A percentile compares a stretch with the other conserved stretches of the same genome.
phyloP scores from a whole-genome alignment of 2,797 vertebrate genomes.

The Cuculus canorus region DNA sequence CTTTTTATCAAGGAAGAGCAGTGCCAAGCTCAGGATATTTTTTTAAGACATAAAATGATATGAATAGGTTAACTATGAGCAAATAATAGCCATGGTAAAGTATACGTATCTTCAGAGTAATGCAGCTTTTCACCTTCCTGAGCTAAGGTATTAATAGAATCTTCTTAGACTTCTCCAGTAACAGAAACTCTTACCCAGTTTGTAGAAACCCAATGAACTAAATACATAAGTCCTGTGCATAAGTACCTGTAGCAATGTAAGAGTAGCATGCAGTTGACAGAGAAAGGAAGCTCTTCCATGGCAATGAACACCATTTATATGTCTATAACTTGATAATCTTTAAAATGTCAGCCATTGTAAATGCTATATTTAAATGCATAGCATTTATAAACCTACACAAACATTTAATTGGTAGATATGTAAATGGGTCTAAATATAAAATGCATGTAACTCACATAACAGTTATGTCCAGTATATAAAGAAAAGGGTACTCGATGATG shows the following conservation, averaged over 20 bases:
- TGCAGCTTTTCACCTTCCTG: not conserved
- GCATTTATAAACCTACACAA: not conserved
- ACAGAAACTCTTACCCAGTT: not conserved
- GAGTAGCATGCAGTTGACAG: not conserved
- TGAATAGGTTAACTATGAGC: not conserved
- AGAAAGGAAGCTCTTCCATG: not conserved
- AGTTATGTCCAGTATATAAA: not conserved
- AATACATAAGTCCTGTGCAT: not conserved
- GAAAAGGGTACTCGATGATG: not conserved
- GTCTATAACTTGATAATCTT: not conserved
- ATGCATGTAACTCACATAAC: not conserved
- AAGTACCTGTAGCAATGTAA: not conserved
- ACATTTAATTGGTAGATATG: not conserved
- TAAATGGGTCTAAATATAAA: not conserved
- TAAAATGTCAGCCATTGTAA: not conserved
- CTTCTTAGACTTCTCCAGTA: not conserved
- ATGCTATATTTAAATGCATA: not conserved
- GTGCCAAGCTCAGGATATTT: not conserved
- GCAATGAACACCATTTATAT: accelerated
- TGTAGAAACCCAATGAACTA: not conserved
- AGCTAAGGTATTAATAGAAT: not conserved
- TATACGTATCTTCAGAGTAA: not conserved
- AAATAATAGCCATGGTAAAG: not conserved
- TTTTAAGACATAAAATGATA: not conserved
- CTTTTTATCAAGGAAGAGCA: slow-evolving; percentile 1